Conservation (phyloP, 2,113 vertebrate species). For the Ramphastos sulfuratus region DNA sequence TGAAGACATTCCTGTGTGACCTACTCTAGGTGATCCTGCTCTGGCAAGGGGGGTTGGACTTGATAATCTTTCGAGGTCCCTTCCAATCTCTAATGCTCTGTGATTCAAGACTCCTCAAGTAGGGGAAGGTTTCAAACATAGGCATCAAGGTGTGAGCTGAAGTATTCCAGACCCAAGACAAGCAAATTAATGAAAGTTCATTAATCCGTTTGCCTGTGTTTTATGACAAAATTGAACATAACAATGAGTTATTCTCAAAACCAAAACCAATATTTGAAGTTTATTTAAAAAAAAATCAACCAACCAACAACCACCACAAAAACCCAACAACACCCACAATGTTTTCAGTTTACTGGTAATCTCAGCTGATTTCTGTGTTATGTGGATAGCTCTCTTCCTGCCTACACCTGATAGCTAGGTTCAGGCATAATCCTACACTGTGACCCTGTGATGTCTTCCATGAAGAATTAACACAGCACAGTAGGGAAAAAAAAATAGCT, state of each 20-base stretch:
- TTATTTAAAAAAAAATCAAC: fast-evolving
- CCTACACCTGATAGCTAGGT: neutral
- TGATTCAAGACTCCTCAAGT: neutral
- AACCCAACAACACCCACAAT: no score
- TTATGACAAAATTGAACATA: neutral
- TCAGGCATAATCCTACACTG: neutral
- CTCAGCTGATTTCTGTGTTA: neutral
- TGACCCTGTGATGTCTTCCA: neutral
- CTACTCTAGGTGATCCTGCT: no score
- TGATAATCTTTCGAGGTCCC: no score
- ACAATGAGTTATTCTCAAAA: neutral
- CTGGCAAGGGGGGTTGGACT: no score
- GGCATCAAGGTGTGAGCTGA: neutral
- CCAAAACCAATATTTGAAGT: fast-evolving
- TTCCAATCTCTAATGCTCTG: no score
- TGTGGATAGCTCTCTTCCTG: neutral
- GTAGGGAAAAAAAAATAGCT: neutral
- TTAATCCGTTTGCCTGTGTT: neutral
- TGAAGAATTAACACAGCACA: neutral
- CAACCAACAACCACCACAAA: no score
- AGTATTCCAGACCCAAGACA: neutral
- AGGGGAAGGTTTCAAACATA: neutral
- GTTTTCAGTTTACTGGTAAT: neutral
- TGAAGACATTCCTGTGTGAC: no score
- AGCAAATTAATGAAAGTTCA: neutral